These are phyloP conservation scores for Poeciliopsis retropinna DNA, from an alignment of 2,113 vertebrate genomes.

Conservation along the genomic window DNA sequence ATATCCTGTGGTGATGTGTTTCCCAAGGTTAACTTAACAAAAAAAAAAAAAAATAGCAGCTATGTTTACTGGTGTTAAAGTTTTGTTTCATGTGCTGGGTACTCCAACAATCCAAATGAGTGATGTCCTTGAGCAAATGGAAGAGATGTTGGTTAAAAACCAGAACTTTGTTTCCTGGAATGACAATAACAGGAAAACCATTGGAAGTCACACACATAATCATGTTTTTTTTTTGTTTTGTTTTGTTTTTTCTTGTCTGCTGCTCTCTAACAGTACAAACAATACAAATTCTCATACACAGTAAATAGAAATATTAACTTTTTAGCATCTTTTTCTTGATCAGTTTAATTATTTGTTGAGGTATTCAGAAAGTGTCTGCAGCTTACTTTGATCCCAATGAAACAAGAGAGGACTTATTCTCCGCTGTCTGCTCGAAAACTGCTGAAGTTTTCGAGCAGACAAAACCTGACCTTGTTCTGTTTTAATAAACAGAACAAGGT, in stretches of 20 bases:
- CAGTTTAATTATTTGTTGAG: not conserved
- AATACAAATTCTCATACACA: not conserved
- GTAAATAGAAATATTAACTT: not conserved
- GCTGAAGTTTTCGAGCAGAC: too few relatives aligned
- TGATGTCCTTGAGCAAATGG: not conserved
- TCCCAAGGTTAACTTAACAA: not conserved
- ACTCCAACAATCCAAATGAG: not conserved
- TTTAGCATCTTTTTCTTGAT: not conserved
- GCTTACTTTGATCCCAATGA: not conserved
- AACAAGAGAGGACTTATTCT: not conserved
- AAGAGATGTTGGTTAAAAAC: slow-evolving; percentile 14
- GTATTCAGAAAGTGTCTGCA: not conserved
- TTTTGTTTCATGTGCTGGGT: too few relatives aligned
- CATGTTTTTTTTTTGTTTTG: not conserved
- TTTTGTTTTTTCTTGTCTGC: not conserved
- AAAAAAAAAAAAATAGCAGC: not conserved
- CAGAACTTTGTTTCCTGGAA: slow-evolving; percentile 62
- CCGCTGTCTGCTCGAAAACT: not conserved
- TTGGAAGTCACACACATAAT: slow-evolving; percentile 50
- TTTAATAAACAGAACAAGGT: too few relatives aligned
- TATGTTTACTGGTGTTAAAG: not conserved
- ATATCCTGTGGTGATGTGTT: not conserved
- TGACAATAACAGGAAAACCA: slow-evolving; percentile 79
- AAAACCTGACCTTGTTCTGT: too few relatives aligned
- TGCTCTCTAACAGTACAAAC: slow-evolving; percentile 16